phyloP scores from a whole-genome alignment of 2,797 vertebrate genomes.

The Myotis vivesi region DNA sequence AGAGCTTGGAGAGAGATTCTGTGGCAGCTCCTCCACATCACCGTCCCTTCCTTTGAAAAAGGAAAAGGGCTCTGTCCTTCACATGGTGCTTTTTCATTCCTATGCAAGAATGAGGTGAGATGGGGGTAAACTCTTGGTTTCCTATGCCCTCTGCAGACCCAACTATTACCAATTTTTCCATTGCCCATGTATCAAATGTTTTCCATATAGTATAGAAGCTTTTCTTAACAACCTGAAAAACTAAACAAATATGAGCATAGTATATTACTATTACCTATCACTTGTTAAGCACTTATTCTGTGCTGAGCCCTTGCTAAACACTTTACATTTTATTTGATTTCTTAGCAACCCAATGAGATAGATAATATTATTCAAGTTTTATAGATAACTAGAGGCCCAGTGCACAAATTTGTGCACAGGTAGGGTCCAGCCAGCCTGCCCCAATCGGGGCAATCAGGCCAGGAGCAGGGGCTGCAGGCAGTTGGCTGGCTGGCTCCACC shows the following conservation, averaged over 20 bases:
- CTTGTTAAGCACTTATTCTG: neutral
- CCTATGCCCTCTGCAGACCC: neutral
- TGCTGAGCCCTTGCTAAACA: neutral
- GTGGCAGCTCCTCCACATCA: neutral
- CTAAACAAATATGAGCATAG: neutral
- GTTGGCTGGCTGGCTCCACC: too few relatives aligned
- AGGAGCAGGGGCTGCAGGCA: too few relatives aligned
- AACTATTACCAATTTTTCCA: neutral
- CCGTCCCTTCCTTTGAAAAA: neutral
- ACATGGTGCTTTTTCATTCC: neutral
- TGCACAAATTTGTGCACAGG: too few relatives aligned
- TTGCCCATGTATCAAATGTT: neutral
- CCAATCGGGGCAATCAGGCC: too few relatives aligned
- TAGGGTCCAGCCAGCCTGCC: too few relatives aligned
- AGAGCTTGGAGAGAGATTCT: neutral
- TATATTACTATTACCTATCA: neutral
- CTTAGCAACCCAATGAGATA: neutral
- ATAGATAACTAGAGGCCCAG: neutral
- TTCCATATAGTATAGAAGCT: neutral
- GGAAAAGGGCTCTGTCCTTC: neutral
- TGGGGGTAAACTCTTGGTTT: neutral
- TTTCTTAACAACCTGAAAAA: neutral
- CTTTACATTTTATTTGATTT: neutral
- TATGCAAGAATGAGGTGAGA: neutral
- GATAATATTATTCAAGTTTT: constrained; percentile 22